A percentile compares a stretch with the other conserved stretches of the same genome.
Evolutionary conservation across 2,888 invertebrate genomes (phyloP).

Genomic region (Cordilura impudica): DNA sequence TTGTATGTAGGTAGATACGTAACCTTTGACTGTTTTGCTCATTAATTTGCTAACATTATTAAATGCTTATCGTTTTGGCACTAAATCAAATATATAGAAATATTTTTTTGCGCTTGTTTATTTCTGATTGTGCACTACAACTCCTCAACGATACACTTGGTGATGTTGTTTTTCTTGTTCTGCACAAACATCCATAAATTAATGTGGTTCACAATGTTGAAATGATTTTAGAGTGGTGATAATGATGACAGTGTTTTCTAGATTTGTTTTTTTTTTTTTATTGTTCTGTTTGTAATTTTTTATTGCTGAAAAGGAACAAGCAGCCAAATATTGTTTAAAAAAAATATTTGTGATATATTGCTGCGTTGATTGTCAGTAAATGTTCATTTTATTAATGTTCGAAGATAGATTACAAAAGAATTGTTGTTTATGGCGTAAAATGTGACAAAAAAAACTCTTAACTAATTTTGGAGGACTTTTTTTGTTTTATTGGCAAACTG

Average conservation of each 20-base stretch:
- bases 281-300: too few relatives aligned
- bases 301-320: not conserved
- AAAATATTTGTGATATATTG: conserved; percentile 56
- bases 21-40: conserved; percentile 68
- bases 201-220: conserved; percentile 41
- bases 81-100: conserved; percentile 56
- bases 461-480: too few relatives aligned
- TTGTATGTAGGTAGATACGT: conserved; percentile 45
- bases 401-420: conserved; percentile 47
- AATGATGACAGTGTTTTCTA: conserved; percentile 52
- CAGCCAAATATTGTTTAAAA: not conserved
- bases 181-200: conserved; percentile 33
- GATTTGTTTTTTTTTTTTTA: not conserved
- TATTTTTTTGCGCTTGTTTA: not conserved
- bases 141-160: conserved; percentile 23
- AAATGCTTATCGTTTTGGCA: conserved; percentile 64
- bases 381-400: conserved; percentile 51
- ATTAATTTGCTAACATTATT: conserved; percentile 69
- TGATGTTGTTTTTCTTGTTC: conserved; percentile 4
- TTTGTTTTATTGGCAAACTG: too few relatives aligned
- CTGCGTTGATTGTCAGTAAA: conserved; percentile 49
- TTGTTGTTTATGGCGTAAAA: not conserved
- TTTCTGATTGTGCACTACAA: conserved; percentile 35
- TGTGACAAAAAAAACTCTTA: too few relatives aligned
- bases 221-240: conserved; percentile 57